A percentile compares a stretch with the other conserved stretches of the same genome.
Conservation (phyloP, 2,797 vertebrate species). For the Menidia menidia region DNA sequence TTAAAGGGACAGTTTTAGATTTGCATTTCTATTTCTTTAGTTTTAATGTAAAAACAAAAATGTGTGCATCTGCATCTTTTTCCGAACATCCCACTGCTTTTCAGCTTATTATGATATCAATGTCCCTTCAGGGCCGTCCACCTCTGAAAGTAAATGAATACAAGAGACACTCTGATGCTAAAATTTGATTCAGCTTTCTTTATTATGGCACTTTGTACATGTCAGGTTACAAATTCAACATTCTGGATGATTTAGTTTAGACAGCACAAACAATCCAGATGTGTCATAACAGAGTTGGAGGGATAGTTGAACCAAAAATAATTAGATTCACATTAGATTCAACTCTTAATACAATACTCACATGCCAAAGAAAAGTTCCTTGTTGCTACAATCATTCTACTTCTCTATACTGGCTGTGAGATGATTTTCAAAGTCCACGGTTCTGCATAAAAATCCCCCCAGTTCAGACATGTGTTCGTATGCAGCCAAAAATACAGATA, state of each 20-base stretch:
- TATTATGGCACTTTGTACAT: conserved; percentile 84
- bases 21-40: not conserved
- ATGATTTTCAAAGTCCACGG: not conserved
- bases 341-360: conserved; percentile 9
- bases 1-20: not conserved
- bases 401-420: conserved; percentile 5
- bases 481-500: conserved; percentile 58
- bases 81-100: conserved; percentile 4
- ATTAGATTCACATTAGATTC: not conserved
- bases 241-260: conserved; percentile 59
- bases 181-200: conserved; percentile 56
- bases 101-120: conserved; percentile 20
- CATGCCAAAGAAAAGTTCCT: conserved; percentile 21
- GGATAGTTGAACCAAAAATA: not conserved
- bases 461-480: conserved; percentile 14
- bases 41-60: not conserved
- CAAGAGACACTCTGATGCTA: conserved; percentile 11
- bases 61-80: conserved; percentile 4
- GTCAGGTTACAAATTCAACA: conserved; percentile 73
- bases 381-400: conserved; percentile 15
- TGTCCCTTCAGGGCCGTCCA: conserved; percentile 7
- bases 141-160: conserved; percentile 17
- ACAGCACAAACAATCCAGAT: conserved; percentile 47
- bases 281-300: conserved; percentile 20
- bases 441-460: conserved; percentile 13